Conservation (phyloP, 2,797 vertebrate species). For the Poecilia picta region DNA sequence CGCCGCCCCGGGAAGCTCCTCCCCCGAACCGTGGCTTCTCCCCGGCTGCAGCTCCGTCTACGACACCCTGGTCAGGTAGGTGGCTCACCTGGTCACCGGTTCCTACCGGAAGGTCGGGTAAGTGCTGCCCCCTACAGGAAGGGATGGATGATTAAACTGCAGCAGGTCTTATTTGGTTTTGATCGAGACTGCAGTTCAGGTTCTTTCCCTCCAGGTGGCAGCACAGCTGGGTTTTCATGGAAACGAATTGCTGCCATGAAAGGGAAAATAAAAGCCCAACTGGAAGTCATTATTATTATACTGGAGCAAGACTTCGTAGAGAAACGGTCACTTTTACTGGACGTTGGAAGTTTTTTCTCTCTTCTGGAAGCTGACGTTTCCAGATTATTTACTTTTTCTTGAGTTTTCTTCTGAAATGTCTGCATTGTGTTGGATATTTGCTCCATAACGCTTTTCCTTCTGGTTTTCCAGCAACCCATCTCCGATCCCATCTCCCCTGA, state of each 20-base stretch:
- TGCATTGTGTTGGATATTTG: neutral
- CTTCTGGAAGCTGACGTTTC: neutral
- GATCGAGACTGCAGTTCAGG: neutral
- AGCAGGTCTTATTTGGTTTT: neutral
- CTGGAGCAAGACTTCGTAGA: neutral
- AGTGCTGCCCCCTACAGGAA: neutral
- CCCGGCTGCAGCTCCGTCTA: conserved; percentile 82
- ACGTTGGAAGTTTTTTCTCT: too few relatives aligned
- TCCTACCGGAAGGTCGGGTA: neutral
- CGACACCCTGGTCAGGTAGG: conserved; percentile 84
- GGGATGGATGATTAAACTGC: too few relatives aligned
- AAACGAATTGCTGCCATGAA: neutral
- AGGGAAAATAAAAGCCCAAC: neutral
- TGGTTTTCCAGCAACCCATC: conserved; percentile 48
- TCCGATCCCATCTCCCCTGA: conserved; percentile 40
- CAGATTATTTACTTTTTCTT: neutral
- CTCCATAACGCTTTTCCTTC: neutral
- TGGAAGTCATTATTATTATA: neutral
- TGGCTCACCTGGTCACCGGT: neutral
- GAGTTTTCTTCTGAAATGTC: neutral
- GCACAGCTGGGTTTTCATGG: neutral
- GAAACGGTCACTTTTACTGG: too few relatives aligned
- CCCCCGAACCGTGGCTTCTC: conserved; percentile 86
- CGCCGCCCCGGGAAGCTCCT: conserved; percentile 50
- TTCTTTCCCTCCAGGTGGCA: neutral